phyloP scores from a whole-genome alignment of 2,113 vertebrate species.

The Setophaga kirtlandii region DNA sequence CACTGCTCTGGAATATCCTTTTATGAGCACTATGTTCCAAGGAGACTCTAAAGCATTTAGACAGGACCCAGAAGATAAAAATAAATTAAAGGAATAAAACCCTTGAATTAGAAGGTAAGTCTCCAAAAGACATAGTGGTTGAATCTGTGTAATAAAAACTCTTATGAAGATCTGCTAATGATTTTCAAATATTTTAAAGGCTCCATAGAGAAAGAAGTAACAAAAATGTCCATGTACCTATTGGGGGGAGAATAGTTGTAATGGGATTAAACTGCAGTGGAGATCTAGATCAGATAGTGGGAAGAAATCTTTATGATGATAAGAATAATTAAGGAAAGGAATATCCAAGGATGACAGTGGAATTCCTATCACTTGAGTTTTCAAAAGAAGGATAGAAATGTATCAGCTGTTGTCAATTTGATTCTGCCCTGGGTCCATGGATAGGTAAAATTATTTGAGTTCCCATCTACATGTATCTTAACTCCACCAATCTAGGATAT shows the following conservation, averaged over 20 bases:
- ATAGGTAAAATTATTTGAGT: neutral
- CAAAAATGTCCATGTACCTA: neutral
- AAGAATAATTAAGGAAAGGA: neutral
- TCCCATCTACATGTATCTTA: neutral
- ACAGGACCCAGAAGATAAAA: neutral
- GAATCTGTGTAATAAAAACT: neutral
- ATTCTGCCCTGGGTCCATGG: accelerated
- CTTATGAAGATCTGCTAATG: neutral
- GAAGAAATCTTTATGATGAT: neutral
- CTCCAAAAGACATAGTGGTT: neutral
- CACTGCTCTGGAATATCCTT: neutral
- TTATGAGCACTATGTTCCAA: neutral
- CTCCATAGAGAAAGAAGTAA: neutral
- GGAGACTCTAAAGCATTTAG: neutral
- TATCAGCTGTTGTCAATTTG: neutral
- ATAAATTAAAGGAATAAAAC: neutral
- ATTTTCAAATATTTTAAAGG: neutral
- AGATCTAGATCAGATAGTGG: neutral
- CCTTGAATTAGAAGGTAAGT: neutral
- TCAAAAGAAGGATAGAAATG: neutral
- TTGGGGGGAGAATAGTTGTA: neutral
- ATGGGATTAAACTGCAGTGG: neutral
- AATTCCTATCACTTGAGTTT: neutral
- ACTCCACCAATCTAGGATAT: neutral
- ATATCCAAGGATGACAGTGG: neutral